phyloP scores from a whole-genome alignment of 92 coral and sea anemone genomes.

The Bergia puertoricense region DNA sequence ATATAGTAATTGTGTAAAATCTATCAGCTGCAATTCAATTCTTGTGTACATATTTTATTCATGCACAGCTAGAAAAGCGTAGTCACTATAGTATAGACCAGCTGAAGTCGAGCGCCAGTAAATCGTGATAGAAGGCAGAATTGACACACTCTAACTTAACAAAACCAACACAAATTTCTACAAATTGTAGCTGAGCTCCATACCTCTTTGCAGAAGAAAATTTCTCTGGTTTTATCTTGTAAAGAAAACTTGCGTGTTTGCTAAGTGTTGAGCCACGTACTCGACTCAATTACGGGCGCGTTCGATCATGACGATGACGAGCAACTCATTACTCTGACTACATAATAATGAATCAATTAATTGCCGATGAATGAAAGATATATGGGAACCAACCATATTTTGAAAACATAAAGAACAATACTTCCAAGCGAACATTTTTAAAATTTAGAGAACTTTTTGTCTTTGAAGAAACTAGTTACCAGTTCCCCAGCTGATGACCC shows the following conservation, averaged over 20 bases:
- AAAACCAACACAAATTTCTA: background rate
- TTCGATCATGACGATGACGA: background rate
- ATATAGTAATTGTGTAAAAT: background rate
- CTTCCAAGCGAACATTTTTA: background rate
- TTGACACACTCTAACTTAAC: background rate
- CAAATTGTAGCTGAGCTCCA: background rate
- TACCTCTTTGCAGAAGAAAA: background rate
- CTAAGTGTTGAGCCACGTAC: background rate
- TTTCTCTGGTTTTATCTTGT: background rate
- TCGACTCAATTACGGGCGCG: background rate
- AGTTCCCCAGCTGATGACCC: background rate
- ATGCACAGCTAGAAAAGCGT: too few relatives aligned
- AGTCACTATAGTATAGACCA: too few relatives aligned
- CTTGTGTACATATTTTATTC: too few relatives aligned
- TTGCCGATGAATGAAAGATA: background rate
- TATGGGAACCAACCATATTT: conserved; percentile 24
- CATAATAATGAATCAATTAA: too few relatives aligned
- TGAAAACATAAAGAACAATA: background rate
- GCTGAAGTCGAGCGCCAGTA: background rate
- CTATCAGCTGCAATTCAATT: too few relatives aligned
- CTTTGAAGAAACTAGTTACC: conserved; percentile 8
- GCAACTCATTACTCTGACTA: background rate
- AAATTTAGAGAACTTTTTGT: background rate
- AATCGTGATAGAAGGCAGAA: background rate
- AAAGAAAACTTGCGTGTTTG: background rate